Percentiles rank a stretch among this genome's conserved stretches.
Conservation (phyloP, 2,113 vertebrate species). For the Microtus ochrogaster region DNA sequence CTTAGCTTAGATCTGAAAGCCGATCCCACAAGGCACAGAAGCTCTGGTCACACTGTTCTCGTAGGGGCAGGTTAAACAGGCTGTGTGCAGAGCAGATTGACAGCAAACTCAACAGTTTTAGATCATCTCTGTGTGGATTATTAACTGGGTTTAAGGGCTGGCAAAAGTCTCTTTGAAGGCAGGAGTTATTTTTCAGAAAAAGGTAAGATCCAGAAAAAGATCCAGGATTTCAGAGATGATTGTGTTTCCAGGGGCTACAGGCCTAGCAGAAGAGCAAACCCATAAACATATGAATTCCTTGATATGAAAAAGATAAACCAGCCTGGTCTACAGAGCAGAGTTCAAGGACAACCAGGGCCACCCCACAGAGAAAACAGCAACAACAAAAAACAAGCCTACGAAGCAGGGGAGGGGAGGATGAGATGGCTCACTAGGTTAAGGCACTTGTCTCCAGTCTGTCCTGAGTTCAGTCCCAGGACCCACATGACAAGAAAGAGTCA, state of each 20-base stretch:
- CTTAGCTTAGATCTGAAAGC: not conserved
- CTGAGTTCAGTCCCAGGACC: not conserved
- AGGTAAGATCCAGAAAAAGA: no score
- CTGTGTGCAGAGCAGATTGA: not conserved
- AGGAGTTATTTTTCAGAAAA: not conserved
- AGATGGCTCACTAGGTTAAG: not conserved
- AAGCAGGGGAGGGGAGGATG: no score
- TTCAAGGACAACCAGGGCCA: no score
- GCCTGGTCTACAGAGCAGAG: no score
- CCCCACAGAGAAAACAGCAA: no score
- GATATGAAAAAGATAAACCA: not conserved
- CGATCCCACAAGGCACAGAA: not conserved
- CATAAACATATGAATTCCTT: not conserved
- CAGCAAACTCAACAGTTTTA: no score
- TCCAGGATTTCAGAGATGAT: not conserved
- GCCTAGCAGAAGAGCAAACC: not conserved
- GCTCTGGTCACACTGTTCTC: not conserved
- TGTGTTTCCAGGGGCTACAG: not conserved
- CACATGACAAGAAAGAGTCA: not conserved
- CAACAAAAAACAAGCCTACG: no score
- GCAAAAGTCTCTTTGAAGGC: not conserved
- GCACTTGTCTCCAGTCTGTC: not conserved
- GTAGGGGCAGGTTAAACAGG: not conserved
- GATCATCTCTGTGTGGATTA: not conserved
- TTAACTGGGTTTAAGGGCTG: not conserved